Percentiles rank a stretch among this genome's conserved stretches.
Evolutionary conservation across 2,888 invertebrate genomes (phyloP).

Genomic region (Hirtodrosophila confusa): DNA sequence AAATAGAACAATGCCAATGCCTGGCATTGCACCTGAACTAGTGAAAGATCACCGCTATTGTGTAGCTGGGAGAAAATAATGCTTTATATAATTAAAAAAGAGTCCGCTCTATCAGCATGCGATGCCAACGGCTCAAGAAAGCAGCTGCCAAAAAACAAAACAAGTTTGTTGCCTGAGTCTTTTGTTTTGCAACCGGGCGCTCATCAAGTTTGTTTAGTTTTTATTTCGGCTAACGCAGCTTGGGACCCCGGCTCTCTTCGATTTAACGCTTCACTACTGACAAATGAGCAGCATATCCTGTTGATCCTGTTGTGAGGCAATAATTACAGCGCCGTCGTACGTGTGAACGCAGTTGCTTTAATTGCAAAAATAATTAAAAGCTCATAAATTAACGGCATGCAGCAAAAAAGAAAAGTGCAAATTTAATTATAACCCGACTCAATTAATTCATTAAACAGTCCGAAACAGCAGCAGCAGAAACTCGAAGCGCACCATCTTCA

Average conservation of each 20-base stretch:
- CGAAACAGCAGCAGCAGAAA: slow-evolving; percentile 12
- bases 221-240: slow-evolving; percentile 21
- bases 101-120: slow-evolving; percentile 31
- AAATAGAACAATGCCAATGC: slow-evolving; percentile 65
- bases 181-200: slow-evolving; percentile 50
- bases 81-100: slow-evolving; percentile 62
- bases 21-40: slow-evolving; percentile 63
- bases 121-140: slow-evolving; percentile 37
- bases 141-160: slow-evolving; percentile 73
- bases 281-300: slow-evolving; percentile 78
- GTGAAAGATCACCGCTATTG: slow-evolving; percentile 60
- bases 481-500: slow-evolving; percentile 40
- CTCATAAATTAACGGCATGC: slow-evolving; percentile 67
- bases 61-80: slow-evolving; percentile 49
- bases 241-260: slow-evolving; percentile 26
- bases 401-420: slow-evolving; percentile 61
- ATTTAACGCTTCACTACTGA: slow-evolving; percentile 68
- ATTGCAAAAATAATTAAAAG: slow-evolving; percentile 77
- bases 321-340: slow-evolving; percentile 55
- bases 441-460: slow-evolving; percentile 74
- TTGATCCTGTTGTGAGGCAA: slow-evolving; percentile 70
- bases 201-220: slow-evolving; percentile 39
- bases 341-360: slow-evolving; percentile 60
- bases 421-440: slow-evolving; percentile 71
- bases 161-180: slow-evolving; percentile 72